phyloP scores from a whole-genome alignment of 2,888 invertebrate genomes.

The Julus scanicus region DNA sequence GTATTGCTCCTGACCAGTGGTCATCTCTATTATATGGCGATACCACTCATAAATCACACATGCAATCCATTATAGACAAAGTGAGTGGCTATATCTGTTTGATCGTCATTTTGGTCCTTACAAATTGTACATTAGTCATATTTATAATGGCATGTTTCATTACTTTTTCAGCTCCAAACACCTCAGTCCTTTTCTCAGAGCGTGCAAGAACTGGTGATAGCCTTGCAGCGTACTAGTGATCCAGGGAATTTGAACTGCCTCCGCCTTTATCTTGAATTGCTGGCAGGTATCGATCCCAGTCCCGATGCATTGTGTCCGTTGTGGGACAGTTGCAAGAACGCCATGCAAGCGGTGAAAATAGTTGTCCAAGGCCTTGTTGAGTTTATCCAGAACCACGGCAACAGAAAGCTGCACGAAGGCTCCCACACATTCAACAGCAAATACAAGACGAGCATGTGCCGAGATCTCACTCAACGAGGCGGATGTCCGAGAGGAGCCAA shows the following conservation, averaged over 20 bases:
- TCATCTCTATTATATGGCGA: conserved; percentile 96
- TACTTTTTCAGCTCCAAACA: conserved; percentile 67
- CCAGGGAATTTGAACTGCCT: conserved; percentile 83
- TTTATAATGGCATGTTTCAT: conserved; percentile 27
- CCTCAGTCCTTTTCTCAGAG: conserved; percentile 90
- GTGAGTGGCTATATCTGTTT: conserved; percentile 61
- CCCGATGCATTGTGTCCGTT: conserved; percentile 68
- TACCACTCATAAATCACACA: conserved; percentile 93
- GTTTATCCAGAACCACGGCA: conserved; percentile 80
- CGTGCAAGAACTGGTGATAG: conserved; percentile 90
- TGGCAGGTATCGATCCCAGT: conserved; percentile 88
- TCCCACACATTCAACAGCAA: conserved; percentile 72
- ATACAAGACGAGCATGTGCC: conserved; percentile 91
- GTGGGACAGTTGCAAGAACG: conserved; percentile 66
- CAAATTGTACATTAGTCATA: neutral
- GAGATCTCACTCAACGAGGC: conserved; percentile 81
- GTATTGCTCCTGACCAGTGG: conserved; percentile 99
- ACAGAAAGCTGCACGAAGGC: conserved; percentile 67
- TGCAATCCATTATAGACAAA: conserved; percentile 79
- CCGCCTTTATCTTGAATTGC: conserved; percentile 81
- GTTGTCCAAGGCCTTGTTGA: conserved; percentile 82
- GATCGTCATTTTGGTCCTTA: neutral
- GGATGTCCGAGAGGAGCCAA: conserved; percentile 86
- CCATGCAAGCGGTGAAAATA: conserved; percentile 65
- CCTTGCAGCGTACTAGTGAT: conserved; percentile 88